Evolutionary conservation across 1,140 invertebrate genomes (phyloP), one percentile per base, ranked within the genome.

Genomic region (Teleogryllus occipitalis): DNA sequence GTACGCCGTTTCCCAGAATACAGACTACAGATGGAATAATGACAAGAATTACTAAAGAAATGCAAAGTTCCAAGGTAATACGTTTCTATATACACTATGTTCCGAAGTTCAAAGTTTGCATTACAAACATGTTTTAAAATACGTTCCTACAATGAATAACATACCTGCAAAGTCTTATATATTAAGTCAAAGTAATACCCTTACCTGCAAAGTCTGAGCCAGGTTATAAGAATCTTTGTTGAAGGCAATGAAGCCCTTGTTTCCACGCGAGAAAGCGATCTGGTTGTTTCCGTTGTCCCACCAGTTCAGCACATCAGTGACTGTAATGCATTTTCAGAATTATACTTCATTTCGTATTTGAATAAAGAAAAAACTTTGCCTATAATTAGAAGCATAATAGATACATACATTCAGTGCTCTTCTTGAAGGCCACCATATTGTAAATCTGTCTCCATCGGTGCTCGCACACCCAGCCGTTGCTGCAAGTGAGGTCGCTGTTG

Each of bases 381-480:
- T 21, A 15, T 2, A 15, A 3, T 21, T 18, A 4, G 27, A 39
- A 46, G 81, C 27, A 39, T 2, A 39, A 39, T 39, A 5, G 27
- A 39, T 5, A 39, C 27, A 2, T 77, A 84, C 85, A 87, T 72
- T 85, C 85, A 7, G 90, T 93, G 0, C 87, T 86, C 83, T 93
- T 94, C 65, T 92, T 88, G 85, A 96, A 95, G 7, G 84, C 84
- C 3, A 94, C 93, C 95, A 96, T 96, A 81, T 93, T 92, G 84
- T 87, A 91, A 82, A 96, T 95, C 83, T 93, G 90, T 8, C 90
- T 86, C 95, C 95, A 97, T 27, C 94, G 89, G 85, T 97, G 96
- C 85, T 97, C 96, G 84, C 96, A 97, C 0, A 97, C 86, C 94
- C 95, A 97, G 3, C 94, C 95, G 82, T 92, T 91, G 0, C 88